These are phyloP conservation scores for Nephrotoma flavescens DNA, from an alignment of 2,888 invertebrate species.

Conservation along the genomic window DNA sequence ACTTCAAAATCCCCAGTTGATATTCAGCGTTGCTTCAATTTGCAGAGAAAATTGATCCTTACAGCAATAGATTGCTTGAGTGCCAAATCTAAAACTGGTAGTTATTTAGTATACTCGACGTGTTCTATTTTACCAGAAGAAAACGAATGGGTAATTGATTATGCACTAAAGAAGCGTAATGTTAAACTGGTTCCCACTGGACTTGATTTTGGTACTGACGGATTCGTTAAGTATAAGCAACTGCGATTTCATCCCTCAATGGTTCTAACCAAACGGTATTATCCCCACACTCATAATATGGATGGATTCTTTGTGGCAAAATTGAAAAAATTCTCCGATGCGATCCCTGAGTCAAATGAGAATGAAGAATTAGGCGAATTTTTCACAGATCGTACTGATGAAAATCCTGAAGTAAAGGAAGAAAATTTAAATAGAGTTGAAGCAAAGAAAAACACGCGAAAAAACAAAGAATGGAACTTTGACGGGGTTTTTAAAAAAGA, in stretches of 20 bases:
- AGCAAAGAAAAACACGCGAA: background rate
- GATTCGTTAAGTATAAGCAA: conserved; percentile 78
- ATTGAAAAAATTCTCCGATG: conserved; percentile 87
- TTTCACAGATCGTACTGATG: conserved; percentile 24
- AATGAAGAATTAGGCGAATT: conserved; percentile 23
- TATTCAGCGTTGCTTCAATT: conserved; percentile 77
- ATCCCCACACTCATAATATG: conserved; percentile 98
- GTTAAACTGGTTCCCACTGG: conserved; percentile 90
- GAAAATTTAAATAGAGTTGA: background rate
- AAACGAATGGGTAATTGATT: conserved; percentile 95
- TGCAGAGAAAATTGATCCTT: conserved; percentile 82
- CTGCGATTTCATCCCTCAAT: conserved; percentile 80
- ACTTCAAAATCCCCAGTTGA: conserved; percentile 79
- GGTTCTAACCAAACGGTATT: conserved; percentile 78
- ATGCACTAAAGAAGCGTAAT: conserved; percentile 80
- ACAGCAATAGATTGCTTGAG: conserved; percentile 95
- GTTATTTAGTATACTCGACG: conserved; percentile 95
- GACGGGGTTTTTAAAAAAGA: background rate
- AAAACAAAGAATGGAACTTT: background rate
- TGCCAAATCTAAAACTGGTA: conserved; percentile 82
- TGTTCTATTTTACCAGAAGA: conserved; percentile 97
- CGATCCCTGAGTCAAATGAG: conserved; percentile 37
- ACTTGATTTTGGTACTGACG: conserved; percentile 89
- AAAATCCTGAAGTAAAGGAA: conserved; percentile 10
- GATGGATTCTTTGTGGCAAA: conserved; percentile 99